Evolutionary conservation across 1,140 invertebrate genomes (phyloP), one percentile per base, ranked within the genome.

Genomic region (Ceratosolen solmsi): DNA sequence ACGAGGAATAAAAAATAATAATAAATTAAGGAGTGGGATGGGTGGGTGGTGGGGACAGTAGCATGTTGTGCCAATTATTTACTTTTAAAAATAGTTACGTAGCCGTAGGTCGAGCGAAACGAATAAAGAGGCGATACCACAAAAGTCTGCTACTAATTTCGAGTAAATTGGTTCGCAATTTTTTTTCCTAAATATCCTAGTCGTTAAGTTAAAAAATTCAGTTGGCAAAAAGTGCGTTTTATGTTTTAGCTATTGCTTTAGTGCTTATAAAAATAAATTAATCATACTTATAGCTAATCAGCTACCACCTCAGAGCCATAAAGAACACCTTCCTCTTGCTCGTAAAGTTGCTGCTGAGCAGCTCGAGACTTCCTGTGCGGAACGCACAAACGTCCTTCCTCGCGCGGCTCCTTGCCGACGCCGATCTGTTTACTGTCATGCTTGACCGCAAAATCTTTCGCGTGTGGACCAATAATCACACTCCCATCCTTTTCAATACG

Each of bases 231-330:
- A 38, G 7, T n/a, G 17, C 51, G n/a, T 68, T 68, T 36, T 38
- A 38, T 38, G 33, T 2, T 7, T 38, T 38, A 17, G 8, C 7
- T 68, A 68, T 38, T 68, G 33, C 36, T 68, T 38, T 38, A 68
- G 17, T 38, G 63, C 33, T 68, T 38, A 36, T n/a, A 38, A 68
- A 68, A 68, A 38, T 68, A 38, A 68, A 38, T 68, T 38, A 38
- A 68, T 68, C 63, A 38, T 38, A 38, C 20, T 68, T 38, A 68
- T 17, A n/a, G 33, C 17, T 68, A 68, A 68, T 68, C 20, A 38
- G 17, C 36, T 38, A 68, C 33, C 33, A 68, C 33, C 33, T 20
- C 4, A 36, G 7, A 38, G 17, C 9, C 11, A 38, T 33, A 38
- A 68, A 68, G 7, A 38, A 68, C 36, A 68, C 20, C 20, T 68